These are phyloP conservation scores for Petrocephalus schoutedeni DNA, from an alignment of 2,797 vertebrate species.

Conservation along the genomic window DNA sequence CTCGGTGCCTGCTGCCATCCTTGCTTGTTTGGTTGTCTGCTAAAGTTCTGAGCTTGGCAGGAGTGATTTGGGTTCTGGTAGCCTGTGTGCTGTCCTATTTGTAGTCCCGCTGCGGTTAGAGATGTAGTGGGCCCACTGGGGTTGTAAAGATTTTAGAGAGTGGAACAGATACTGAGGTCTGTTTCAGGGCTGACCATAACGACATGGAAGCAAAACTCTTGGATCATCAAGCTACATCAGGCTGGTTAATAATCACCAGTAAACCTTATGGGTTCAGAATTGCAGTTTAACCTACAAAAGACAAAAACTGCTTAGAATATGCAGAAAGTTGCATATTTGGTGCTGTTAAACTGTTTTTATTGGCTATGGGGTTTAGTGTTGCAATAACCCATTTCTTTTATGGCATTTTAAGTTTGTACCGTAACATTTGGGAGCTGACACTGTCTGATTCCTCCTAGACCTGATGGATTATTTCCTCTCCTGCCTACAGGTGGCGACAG, in stretches of 20 bases:
- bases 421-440: neutral
- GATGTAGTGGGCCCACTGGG: neutral
- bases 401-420: neutral
- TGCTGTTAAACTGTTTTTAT: neutral
- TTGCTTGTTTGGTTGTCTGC: neutral
- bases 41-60: neutral
- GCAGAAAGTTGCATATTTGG: neutral
- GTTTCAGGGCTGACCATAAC: neutral
- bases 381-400: too few species aligned
- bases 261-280: neutral
- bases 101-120: neutral
- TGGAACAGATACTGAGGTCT: neutral
- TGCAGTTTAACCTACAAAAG: neutral
- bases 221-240: neutral
- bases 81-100: neutral
- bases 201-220: neutral
- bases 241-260: neutral
- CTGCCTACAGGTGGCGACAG: slow-evolving; percentile 88
- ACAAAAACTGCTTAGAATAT: neutral
- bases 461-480: slow-evolving; percentile 8
- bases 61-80: neutral
- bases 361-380: neutral
- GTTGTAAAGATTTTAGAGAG: neutral
- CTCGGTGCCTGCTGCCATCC: neutral
- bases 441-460: neutral